Evolutionary conservation across 2,888 invertebrate genomes (phyloP).

Genomic region (Drosophila suboccidentalis): DNA sequence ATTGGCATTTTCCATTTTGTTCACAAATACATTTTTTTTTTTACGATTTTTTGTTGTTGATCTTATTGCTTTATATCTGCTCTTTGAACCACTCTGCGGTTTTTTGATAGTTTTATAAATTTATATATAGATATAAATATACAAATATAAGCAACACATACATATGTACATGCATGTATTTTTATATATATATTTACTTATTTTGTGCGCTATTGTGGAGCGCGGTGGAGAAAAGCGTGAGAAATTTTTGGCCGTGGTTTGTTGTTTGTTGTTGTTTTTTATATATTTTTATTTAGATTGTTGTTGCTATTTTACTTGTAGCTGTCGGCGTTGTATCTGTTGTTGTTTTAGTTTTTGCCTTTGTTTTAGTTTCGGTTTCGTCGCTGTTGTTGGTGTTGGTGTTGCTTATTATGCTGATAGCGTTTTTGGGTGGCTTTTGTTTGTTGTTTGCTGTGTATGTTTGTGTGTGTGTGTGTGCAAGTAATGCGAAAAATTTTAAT

Average conservation of each 20-base stretch:
- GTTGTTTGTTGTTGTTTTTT: conserved; percentile 45
- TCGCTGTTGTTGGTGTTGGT: conserved; percentile 38
- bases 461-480: conserved; percentile 13
- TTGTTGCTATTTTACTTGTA: conserved; percentile 62
- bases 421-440: conserved; percentile 71
- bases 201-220: conserved; percentile 39
- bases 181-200: conserved; percentile 18
- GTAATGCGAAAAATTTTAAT: conserved; percentile 70
- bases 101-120: conserved; percentile 31
- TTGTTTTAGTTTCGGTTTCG: conserved; percentile 64
- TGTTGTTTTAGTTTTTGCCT: conserved; percentile 46
- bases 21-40: conserved; percentile 43
- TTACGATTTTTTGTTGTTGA: conserved; percentile 25
- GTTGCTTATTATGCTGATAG: conserved; percentile 76
- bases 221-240: conserved; percentile 77
- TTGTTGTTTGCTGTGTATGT: conserved; percentile 31
- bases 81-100: conserved; percentile 23
- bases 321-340: conserved; percentile 57
- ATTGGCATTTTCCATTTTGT: conserved; percentile 19
- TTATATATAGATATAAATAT: conserved; percentile 8
- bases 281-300: conserved; percentile 36
- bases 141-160: conserved; percentile 6
- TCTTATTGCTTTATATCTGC: conserved; percentile 17
- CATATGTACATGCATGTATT: conserved; percentile 1
- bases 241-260: conserved; percentile 81